phyloP scores from a whole-genome alignment of 1,140 invertebrate species.

The Drosophila pruinosa region DNA sequence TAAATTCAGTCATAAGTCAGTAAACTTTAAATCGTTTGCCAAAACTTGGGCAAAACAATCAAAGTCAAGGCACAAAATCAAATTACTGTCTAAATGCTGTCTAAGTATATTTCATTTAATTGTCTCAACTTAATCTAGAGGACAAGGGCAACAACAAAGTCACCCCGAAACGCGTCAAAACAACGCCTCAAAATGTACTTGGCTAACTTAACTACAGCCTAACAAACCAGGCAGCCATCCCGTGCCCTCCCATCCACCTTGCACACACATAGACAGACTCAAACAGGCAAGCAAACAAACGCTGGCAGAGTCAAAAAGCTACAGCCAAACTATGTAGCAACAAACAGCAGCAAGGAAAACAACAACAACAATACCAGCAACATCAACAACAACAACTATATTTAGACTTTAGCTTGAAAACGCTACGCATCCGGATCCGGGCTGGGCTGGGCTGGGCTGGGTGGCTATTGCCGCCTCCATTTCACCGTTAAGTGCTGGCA shows the following conservation, averaged over 20 bases:
- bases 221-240: conserved; percentile 5
- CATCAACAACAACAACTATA: not conserved
- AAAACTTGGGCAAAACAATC: conserved; percentile 6
- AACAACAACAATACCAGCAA: conserved; percentile 11
- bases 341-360: conserved; percentile 30
- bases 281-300: conserved; percentile 55
- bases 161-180: conserved; percentile 51
- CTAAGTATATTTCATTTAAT: conserved; percentile 66
- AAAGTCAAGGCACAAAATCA: conserved; percentile 55
- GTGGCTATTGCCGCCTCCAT: conserved; percentile 21
- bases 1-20: not conserved
- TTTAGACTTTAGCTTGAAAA: conserved; percentile 51
- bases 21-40: conserved; percentile 2
- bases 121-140: conserved; percentile 53
- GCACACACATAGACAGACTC: not conserved
- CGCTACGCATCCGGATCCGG: conserved; percentile 21
- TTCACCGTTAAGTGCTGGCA: conserved; percentile 60
- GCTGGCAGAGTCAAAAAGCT: conserved; percentile 42
- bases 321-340: conserved; percentile 50
- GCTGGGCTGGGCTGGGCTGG: no score
- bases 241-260: not conserved
- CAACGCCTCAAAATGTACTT: conserved; percentile 70
- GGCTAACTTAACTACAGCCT: conserved; percentile 24
- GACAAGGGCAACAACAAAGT: conserved; percentile 20
- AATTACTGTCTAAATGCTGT: conserved; percentile 73